Evolutionary conservation across 1,140 invertebrate species (phyloP).

Genomic region (Drosophila athabasca): DNA sequence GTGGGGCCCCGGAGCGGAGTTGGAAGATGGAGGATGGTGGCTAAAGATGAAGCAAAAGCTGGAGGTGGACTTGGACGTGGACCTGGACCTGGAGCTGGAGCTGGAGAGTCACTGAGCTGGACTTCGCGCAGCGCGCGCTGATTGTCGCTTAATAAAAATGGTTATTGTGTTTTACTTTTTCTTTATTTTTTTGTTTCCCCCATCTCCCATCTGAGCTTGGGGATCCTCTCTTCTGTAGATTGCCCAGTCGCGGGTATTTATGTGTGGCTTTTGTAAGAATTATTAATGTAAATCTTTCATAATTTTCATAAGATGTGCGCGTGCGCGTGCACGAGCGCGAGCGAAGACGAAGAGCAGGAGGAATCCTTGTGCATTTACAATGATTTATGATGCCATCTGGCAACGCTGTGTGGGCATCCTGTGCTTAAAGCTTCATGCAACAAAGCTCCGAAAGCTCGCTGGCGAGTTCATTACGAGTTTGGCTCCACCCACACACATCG

Average conservation of each 20-base stretch:
- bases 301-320: slow-evolving; percentile 80
- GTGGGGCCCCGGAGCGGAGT: slow-evolving; percentile 36
- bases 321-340: slow-evolving; percentile 48
- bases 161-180: slow-evolving; percentile 70
- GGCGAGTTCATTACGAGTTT: slow-evolving; percentile 46
- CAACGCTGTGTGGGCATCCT: slow-evolving; percentile 58
- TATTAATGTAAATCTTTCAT: slow-evolving; percentile 82
- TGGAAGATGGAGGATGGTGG: slow-evolving; percentile 10
- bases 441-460: slow-evolving; percentile 52
- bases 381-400: slow-evolving; percentile 65
- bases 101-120: slow-evolving; percentile 41
- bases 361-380: slow-evolving; percentile 23
- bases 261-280: slow-evolving; percentile 82
- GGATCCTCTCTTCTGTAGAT: slow-evolving; percentile 28
- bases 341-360: slow-evolving; percentile 7
- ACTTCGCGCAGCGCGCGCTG: slow-evolving; percentile 72
- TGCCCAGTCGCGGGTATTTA: slow-evolving; percentile 71
- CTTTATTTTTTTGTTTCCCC: slow-evolving; percentile 9
- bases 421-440: slow-evolving; percentile 37
- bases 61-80: slow-evolving; percentile 8
- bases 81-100: slow-evolving; percentile 24
- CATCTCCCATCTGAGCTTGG: not conserved
- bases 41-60: not conserved
- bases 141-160: slow-evolving; percentile 82
- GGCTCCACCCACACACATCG: slow-evolving; percentile 67